These are phyloP conservation scores for Hirudinaria manillensis DNA, from an alignment of 2,888 invertebrate species.

Conservation along the genomic window DNA sequence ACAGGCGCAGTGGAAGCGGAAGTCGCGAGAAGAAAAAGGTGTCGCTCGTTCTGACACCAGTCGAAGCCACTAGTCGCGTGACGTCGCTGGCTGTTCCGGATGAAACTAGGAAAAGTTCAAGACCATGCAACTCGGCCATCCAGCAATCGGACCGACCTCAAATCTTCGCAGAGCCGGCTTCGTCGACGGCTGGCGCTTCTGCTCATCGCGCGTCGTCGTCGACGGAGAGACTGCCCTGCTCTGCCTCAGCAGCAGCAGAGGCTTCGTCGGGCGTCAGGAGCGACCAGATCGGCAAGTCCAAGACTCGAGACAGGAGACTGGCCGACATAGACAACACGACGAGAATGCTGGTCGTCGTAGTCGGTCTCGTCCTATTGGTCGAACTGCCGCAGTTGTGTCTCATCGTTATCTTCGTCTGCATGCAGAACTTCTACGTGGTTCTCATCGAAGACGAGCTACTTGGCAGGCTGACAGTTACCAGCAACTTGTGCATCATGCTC, in stretches of 20 bases:
- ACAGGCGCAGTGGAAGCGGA: no score
- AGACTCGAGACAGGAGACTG: slow-evolving; percentile 42
- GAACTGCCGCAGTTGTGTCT: slow-evolving; percentile 56
- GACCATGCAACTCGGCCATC: no score
- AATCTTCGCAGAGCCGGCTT: not conserved
- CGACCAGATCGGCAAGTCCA: not conserved
- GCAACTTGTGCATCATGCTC: slow-evolving; percentile 83
- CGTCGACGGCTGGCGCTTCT: not conserved
- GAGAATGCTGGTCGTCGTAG: slow-evolving; percentile 42
- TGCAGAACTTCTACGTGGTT: slow-evolving; percentile 43
- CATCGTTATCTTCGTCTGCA: slow-evolving; percentile 70
- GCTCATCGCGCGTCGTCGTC: not conserved
- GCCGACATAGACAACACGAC: slow-evolving; percentile 51
- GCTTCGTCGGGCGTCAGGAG: no score
- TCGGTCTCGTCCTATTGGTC: slow-evolving; percentile 56
- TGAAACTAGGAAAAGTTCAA: no score
- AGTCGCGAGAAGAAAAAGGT: no score
- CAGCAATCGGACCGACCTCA: not conserved
- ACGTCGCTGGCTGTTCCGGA: no score
- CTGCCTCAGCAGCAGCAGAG: not conserved
- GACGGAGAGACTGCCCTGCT: not conserved
- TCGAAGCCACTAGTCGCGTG: no score
- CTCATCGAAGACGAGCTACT: slow-evolving; percentile 20
- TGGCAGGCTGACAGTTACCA: slow-evolving; percentile 58
- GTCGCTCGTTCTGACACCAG: no score